Percentiles rank a stretch among this genome's conserved stretches.
Conservation (phyloP, 2,113 vertebrate species). For the Macaca nemestrina region DNA sequence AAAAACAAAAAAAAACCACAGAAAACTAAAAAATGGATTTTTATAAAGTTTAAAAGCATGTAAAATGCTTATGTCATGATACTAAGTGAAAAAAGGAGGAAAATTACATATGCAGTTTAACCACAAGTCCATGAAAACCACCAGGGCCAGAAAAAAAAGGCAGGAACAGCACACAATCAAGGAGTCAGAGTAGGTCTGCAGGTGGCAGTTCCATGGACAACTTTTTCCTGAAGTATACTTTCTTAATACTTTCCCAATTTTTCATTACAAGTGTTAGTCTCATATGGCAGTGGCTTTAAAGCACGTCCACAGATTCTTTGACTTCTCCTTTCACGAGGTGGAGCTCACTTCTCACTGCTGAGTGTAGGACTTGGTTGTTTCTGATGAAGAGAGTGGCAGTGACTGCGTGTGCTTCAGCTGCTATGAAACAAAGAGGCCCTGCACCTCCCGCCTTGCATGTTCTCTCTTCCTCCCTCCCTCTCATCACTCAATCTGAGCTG, state of each 20-base stretch:
- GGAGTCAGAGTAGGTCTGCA: background rate
- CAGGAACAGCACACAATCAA: background rate
- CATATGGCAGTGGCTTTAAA: background rate
- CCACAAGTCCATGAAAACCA: background rate
- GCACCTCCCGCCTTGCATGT: background rate
- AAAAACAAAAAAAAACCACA: background rate
- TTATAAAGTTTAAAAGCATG: background rate
- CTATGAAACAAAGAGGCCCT: background rate
- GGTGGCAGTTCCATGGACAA: background rate
- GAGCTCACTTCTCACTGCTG: background rate
- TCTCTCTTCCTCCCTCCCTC: background rate
- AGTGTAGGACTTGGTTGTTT: background rate
- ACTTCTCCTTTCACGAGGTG: background rate
- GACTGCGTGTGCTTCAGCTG: background rate
- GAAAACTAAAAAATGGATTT: background rate
- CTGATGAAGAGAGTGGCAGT: background rate
- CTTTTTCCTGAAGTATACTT: background rate
- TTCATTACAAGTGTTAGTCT: background rate
- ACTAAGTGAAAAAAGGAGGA: background rate
- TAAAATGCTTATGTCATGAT: background rate
- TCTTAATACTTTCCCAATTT: background rate
- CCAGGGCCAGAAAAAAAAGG: background rate
- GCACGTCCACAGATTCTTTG: background rate
- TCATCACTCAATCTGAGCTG: background rate
- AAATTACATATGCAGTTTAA: background rate